Conservation (phyloP, 1,140 invertebrate genomes). For the Vollenhovia emeryi region DNA sequence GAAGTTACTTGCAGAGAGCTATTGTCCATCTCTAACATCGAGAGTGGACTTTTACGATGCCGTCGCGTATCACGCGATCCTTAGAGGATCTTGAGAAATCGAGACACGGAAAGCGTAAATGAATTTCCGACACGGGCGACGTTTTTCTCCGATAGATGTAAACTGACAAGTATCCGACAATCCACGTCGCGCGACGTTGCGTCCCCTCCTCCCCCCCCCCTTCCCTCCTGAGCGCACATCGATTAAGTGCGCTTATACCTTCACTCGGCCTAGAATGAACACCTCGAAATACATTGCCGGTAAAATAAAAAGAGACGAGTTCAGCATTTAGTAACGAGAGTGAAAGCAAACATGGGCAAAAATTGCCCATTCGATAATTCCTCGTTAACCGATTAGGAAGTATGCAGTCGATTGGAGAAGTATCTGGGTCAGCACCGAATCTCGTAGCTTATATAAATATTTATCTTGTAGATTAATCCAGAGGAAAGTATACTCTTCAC, state of each 20-base stretch:
- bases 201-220: slow-evolving; percentile 3
- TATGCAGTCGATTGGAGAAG: neutral
- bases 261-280: slow-evolving; percentile 34
- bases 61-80: neutral
- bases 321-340: neutral
- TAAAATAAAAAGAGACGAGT: slow-evolving; percentile 4
- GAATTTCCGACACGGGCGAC: neutral
- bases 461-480: slow-evolving; percentile 10
- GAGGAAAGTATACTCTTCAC: slow-evolving; percentile 7
- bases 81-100: neutral
- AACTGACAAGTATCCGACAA: neutral
- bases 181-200: neutral
- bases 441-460: slow-evolving; percentile 20
- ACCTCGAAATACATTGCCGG: neutral
- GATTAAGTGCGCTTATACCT: slow-evolving; percentile 19
- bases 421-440: neutral
- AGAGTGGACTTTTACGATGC: neutral
- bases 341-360: slow-evolving; percentile 13
- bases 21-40: slow-evolving; percentile 13
- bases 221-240: neutral
- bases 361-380: neutral
- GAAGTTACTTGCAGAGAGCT: neutral
- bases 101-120: neutral
- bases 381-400: neutral
- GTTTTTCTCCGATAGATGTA: neutral